Base-by-base conservation (phyloP, 1,140 invertebrate genomes). In the Drosophila cardini region DNA sequence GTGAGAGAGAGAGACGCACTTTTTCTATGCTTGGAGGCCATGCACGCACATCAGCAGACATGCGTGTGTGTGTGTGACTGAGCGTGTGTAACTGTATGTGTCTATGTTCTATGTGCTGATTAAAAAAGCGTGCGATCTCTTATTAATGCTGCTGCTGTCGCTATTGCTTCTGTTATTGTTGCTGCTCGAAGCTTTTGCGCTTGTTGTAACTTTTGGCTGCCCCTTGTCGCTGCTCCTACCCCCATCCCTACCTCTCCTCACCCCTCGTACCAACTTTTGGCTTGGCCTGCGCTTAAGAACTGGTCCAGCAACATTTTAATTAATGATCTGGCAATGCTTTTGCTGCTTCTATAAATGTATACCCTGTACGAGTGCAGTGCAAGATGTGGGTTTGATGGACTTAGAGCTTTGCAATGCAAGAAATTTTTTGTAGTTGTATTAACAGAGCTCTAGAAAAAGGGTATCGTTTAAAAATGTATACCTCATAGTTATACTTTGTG, bases 221-320 rank as follows among this genome's bases (percentile, higher is more conserved):
- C 26, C 36, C 38, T 36, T 45, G 21, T 56, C 53, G 8, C 40
- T 40, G 38, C 74, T 40, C 42, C 53, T 58, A 0, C 32, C 30
- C 18, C 42, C 42, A 46, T n/a, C 32, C 63, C 53, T 16, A 21
- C 53, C 13, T 52, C 56, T 26, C 26, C 43, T 61, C 46, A 52
- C 55, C 58, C 58, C 64, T 58, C n/a, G n/a, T n/a, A 0, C 21
- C 1, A 26, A 46, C 53, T 16, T n/a, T 38, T 32, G 16, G 46
- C 60, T 67, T 68, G 43, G 78, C 78, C 62, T 68, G 30, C 64
- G 72, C 32, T 38, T 18, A 72, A 84, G 80, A 89, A 89, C 84
- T 89, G 84, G 84, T 89, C 84, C 84, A 84, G 70, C 84, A 84
- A 87, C 80, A 83, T 89, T 89, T 89, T 86, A 84, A 89, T 89